A percentile compares a stretch with the other conserved stretches of the same genome.
Conservation (phyloP, 1,140 invertebrate species). For the Neodiprion pinetum region DNA sequence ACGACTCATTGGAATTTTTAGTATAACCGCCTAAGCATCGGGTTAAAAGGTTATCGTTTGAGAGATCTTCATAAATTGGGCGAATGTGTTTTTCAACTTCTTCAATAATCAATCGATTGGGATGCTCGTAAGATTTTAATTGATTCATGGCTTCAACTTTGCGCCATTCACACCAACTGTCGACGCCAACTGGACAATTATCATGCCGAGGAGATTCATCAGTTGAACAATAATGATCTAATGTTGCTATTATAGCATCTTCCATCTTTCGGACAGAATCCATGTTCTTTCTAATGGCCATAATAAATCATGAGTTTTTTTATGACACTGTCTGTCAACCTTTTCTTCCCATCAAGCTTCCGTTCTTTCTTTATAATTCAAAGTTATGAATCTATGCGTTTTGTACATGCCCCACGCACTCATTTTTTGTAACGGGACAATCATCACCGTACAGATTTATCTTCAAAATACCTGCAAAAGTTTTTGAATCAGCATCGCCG, state of each 20-base stretch:
- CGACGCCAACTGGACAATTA: slow-evolving; percentile 20
- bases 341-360: slow-evolving; percentile 1
- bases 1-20: neutral
- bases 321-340: slow-evolving; percentile 15
- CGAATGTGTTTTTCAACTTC: slow-evolving; percentile 19
- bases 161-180: slow-evolving; percentile 18
- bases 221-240: slow-evolving; percentile 24
- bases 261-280: slow-evolving; percentile 25
- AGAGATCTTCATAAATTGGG: slow-evolving; percentile 10
- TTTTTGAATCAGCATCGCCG: too few relatives aligned
- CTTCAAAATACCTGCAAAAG: too few relatives aligned
- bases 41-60: neutral
- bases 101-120: slow-evolving; percentile 5
- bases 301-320: slow-evolving; percentile 18
- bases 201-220: slow-evolving; percentile 22
- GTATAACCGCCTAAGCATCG: neutral
- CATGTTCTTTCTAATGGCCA: slow-evolving; percentile 25
- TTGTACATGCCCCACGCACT: too few relatives aligned
- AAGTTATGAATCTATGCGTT: neutral
- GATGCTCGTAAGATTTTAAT: neutral
- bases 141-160: slow-evolving; percentile 5
- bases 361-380: neutral
- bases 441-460: too few relatives aligned
- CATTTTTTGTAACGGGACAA: too few relatives aligned
- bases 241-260: slow-evolving; percentile 27